These are phyloP conservation scores for Gymnoscopelus microlampas DNA, from an alignment of 2,797 vertebrate genomes.

Conservation along the genomic window DNA sequence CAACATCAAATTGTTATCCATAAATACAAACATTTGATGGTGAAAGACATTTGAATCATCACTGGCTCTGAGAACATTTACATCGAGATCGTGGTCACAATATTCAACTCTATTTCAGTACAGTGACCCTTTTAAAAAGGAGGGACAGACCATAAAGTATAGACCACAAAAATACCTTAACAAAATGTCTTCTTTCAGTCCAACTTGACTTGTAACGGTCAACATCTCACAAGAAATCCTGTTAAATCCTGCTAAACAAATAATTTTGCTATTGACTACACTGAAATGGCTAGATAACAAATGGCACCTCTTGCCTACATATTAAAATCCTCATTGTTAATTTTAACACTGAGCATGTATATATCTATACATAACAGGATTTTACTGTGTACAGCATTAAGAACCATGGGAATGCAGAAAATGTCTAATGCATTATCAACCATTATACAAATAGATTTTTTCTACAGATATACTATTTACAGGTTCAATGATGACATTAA, in stretches of 20 bases:
- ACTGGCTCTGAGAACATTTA: not conserved
- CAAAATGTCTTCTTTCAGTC: not conserved
- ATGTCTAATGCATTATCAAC: conserved; percentile 34
- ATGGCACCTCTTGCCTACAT: no score
- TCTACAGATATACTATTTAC: conserved; percentile 67
- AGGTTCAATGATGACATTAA: conserved; percentile 59
- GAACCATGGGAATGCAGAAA: conserved; percentile 62
- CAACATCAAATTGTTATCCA: no score
- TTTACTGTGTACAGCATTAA: conserved; percentile 36
- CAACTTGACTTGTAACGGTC: not conserved
- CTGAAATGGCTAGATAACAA: conserved; percentile 15
- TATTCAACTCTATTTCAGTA: conserved; percentile 11
- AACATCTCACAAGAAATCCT: no score
- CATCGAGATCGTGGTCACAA: conserved; percentile 1
- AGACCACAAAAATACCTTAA: not conserved
- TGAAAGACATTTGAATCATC: not conserved
- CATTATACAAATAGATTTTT: conserved; percentile 39
- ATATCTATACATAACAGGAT: not conserved
- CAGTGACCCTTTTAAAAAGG: conserved; percentile 9
- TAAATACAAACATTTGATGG: no score
- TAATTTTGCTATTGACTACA: conserved; percentile 15
- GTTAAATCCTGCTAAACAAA: no score
- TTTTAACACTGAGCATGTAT: not conserved
- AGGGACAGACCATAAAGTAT: no score
- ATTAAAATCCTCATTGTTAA: not conserved